phyloP scores from a whole-genome alignment of 2,113 vertebrate species.

The Grantiella picta region DNA sequence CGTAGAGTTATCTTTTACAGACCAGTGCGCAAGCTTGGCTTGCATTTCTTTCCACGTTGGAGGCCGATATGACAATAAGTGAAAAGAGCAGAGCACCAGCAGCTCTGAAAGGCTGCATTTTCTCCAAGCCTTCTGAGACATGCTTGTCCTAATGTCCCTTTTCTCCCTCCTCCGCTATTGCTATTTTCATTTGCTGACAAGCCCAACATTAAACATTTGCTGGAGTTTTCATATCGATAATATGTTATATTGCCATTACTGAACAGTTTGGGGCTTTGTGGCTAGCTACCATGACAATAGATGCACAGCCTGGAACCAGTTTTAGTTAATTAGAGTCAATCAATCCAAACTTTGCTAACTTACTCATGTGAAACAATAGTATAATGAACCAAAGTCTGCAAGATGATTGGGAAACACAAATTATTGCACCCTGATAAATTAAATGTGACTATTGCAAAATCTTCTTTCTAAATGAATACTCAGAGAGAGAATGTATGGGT shows the following conservation, averaged over 20 bases:
- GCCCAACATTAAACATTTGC: slow-evolving; percentile 85
- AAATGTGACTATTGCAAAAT: slow-evolving; percentile 83
- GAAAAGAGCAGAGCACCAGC: background rate
- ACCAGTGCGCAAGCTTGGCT: background rate
- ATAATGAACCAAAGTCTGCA: slow-evolving; percentile 99
- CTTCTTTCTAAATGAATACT: slow-evolving; percentile 78
- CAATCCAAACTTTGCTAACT: slow-evolving; percentile 99
- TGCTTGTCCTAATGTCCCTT: slow-evolving; percentile 43
- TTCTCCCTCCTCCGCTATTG: slow-evolving; percentile 1
- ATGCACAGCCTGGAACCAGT: slow-evolving; percentile 99
- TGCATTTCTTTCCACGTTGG: background rate
- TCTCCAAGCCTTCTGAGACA: background rate
- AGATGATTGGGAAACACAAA: slow-evolving; percentile 99
- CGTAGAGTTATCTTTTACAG: background rate
- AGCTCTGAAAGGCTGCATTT: background rate
- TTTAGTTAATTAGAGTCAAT: slow-evolving; percentile 99
- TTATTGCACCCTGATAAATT: slow-evolving; percentile 92
- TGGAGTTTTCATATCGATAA: slow-evolving; percentile 94
- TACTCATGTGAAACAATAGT: slow-evolving; percentile 99
- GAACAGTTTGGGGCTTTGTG: slow-evolving; percentile 85
- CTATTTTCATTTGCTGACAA: slow-evolving; percentile 68
- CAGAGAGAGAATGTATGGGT: slow-evolving; percentile 69
- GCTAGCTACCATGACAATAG: slow-evolving; percentile 99
- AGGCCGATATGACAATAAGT: background rate
- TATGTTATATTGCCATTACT: slow-evolving; percentile 85